Base-by-base conservation (phyloP, 2,888 invertebrate genomes). In the Nowickia ferox region DNA sequence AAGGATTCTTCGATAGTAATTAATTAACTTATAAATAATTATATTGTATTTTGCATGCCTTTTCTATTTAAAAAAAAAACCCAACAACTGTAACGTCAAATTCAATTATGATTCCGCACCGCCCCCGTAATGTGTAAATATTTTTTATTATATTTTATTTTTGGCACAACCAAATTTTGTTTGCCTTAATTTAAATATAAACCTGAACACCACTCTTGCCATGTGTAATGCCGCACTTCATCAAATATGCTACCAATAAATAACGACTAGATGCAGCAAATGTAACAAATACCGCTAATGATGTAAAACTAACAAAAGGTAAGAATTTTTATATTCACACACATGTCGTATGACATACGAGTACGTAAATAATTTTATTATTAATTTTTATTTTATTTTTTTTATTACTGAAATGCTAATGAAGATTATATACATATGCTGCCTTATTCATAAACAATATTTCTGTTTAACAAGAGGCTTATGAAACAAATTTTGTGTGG, bases 291-390 rank as follows among this genome's bases (percentile, higher is more conserved):
- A 84, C 87, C 51, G 91, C 89, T 46, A 92, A 89, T 86, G 89
- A 89, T 78, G 87, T 91, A 76, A 91, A 92, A 87, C 75, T 90
- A 84, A 89, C 89, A 19, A 93, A 92, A 90, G 89, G 93, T 93
- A 92, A 92, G 93, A 92, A 2, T 15, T n/a, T 53, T 11, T 53
- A 15, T 48, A 40, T 46, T 19, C 6, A 1, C 9, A 66, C 9
- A 30, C 6, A 30, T 30, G 5, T 30, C 30, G 30, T 30, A 30
- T 30, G 6, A 30, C 0, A 30, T 30, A 6, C 6, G 6, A n/a
- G n/a, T 22, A 22, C 22, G 2, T 30, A 30, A 5, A 30, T 30
- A 6, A 30, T 11, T 19, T 38, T 48, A 38, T 5, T 57, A 1
- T 17, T 10, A 17, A 17, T 68, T 19, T 22, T n/a, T 38, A 17